These are phyloP conservation scores for Phoeniculus purpureus DNA, from an alignment of 2,797 vertebrate genomes.

Conservation along the genomic window DNA sequence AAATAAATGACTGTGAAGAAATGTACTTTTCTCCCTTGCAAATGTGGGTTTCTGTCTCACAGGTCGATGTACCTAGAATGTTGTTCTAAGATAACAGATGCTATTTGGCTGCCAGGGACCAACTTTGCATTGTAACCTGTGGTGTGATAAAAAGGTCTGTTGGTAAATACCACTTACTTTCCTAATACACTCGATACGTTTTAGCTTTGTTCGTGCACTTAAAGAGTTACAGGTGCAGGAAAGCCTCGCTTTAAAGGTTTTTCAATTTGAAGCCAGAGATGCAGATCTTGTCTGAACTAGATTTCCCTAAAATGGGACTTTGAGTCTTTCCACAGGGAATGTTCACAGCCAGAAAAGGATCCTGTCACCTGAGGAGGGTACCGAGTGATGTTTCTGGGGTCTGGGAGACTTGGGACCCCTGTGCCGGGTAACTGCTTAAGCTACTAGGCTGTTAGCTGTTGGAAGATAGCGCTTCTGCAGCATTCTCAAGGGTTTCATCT, in stretches of 20 bases:
- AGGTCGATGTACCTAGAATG: not conserved
- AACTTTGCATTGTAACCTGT: not conserved
- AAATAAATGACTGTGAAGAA: not conserved
- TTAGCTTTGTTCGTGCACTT: not conserved
- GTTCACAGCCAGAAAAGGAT: not conserved
- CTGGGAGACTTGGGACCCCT: not conserved
- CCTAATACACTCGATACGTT: not conserved
- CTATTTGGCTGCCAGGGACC: not conserved
- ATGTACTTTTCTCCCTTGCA: not conserved
- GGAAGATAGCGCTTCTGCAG: not conserved
- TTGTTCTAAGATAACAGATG: not conserved
- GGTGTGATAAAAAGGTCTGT: not conserved
- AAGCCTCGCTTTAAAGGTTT: not conserved
- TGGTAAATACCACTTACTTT: not conserved
- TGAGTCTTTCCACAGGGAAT: not conserved
- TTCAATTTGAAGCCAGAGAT: not conserved
- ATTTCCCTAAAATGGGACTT: not conserved
- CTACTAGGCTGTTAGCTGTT: not conserved
- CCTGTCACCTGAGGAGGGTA: not conserved
- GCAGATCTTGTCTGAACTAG: not conserved
- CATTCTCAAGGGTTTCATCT: not conserved
- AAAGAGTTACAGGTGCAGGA: not conserved
- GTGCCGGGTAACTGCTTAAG: not conserved
- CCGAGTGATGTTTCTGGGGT: not conserved
- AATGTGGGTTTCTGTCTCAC: not conserved